Percentiles rank a stretch among this genome's conserved stretches.
These are phyloP conservation scores for Drosophila albomicans DNA, from an alignment of 1,140 invertebrate species.

Conservation along the genomic window DNA sequence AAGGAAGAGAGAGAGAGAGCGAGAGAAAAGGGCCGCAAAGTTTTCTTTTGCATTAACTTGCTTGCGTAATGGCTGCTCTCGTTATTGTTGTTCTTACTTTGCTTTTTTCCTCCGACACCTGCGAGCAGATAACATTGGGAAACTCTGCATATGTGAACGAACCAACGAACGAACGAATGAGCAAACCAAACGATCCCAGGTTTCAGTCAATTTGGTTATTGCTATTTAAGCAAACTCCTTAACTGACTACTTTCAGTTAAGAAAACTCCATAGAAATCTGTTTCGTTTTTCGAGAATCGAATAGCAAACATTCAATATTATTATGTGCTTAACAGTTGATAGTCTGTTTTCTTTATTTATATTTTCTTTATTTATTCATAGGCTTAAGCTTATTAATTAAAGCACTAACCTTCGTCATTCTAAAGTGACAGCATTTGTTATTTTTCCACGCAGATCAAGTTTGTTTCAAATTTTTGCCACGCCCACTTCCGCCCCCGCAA, in stretches of 20 bases:
- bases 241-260: neutral
- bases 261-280: neutral
- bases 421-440: too few relatives aligned
- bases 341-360: too few relatives aligned
- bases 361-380: too few relatives aligned
- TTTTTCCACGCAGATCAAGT: too few relatives aligned
- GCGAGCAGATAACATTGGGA: constrained; percentile 27
- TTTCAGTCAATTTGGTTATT: constrained; percentile 9
- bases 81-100: constrained; percentile 27
- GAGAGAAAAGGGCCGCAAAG: constrained; percentile 48
- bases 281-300: neutral
- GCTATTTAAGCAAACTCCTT: neutral
- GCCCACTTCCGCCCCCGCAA: too few relatives aligned
- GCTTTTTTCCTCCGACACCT: constrained; percentile 38
- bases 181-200: neutral
- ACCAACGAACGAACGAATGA: neutral
- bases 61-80: constrained; percentile 11
- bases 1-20: neutral
- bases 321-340: too few relatives aligned
- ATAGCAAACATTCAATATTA: too few relatives aligned
- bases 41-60: constrained; percentile 61
- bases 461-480: too few relatives aligned
- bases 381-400: too few relatives aligned
- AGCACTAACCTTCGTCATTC: too few relatives aligned
- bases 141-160: constrained; percentile 19